Base-by-base conservation (phyloP, 1,140 invertebrate genomes). In the Drosophila sturtevanti region DNA sequence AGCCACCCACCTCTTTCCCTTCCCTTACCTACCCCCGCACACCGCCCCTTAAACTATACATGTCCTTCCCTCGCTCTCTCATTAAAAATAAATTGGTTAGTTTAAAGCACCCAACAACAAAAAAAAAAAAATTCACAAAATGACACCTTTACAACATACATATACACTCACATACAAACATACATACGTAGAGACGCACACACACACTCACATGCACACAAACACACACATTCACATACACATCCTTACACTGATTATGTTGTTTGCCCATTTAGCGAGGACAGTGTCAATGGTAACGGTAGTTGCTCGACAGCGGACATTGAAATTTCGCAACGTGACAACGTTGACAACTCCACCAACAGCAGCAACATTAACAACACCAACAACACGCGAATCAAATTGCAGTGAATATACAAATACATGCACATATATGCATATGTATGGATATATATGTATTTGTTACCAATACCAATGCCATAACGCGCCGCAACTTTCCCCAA, bases 291-390 rank as follows among this genome's bases (percentile, higher is more conserved):
- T 34, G 74, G 55, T 35, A 68, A 66, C 56, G 41, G 10, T 48
- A 89, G 71, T 69, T 22, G 11, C 66, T 68, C 69, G 41, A 81
- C 82, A 38, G 66, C 68, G 61, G 80, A 90, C 70, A 79, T 90
- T 75, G 89, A 90, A 48, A 85, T 90, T 72, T 84, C 89, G 58
- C 78, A 85, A 77, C 55, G 70, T 58, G 74, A 81, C n/a, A 61
- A 55, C 38, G 60, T 76, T 37, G 79, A 68, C 54, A 58, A 56
- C 38, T 34, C 51, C 27, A 51, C 37, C 0, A 44, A n/a, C 18
- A 51, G 11, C 41, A 21, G 7, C 18, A 48, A 21, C 16, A 48
- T 61, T 54, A 61, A 52, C 44, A 52, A 44, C 35, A 51, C 37
- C 1, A 44, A 16, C 24, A 52, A 68, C 48, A 34, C 58, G 18